Conservation (phyloP, 2,113 vertebrate species). For the Tenebrosternarchus preto region DNA sequence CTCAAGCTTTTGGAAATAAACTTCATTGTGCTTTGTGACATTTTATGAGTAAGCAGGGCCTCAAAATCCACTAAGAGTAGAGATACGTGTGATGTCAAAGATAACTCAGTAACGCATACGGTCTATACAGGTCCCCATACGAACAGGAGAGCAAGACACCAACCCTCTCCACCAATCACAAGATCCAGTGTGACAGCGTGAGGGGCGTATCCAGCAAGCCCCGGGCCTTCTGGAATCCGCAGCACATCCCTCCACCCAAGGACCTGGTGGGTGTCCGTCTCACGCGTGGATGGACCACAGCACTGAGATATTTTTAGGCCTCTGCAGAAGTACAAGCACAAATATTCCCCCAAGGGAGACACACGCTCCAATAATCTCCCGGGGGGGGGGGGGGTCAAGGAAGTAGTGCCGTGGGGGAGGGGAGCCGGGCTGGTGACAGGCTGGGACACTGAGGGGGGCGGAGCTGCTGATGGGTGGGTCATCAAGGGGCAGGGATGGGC, state of each 20-base stretch:
- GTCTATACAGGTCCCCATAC: too few relatives aligned
- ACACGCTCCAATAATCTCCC: slow-evolving; percentile 60
- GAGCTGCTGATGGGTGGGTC: background rate
- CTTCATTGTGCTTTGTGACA: background rate
- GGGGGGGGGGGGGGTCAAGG: slow-evolving; percentile 16
- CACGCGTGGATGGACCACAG: slow-evolving; percentile 21
- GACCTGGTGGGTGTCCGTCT: slow-evolving; percentile 7
- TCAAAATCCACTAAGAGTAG: background rate
- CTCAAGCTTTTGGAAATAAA: background rate
- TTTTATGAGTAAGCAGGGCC: background rate
- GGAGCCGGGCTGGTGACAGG: background rate
- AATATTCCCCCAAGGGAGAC: slow-evolving; percentile 54
- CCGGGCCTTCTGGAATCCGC: background rate
- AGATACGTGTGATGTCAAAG: slow-evolving; percentile 13
- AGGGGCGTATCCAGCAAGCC: background rate
- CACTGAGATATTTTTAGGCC: slow-evolving; percentile 54
- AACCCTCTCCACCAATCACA: background rate
- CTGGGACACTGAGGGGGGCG: background rate
- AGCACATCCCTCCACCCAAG: background rate
- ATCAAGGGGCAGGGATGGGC: too few relatives aligned
- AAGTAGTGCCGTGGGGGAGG: background rate
- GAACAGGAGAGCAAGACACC: background rate
- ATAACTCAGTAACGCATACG: background rate
- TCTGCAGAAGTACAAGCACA: slow-evolving; percentile 57
- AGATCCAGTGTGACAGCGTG: background rate